Evolutionary conservation across 2,113 vertebrate species (phyloP).

Genomic region (Microtus pennsylvanicus): DNA sequence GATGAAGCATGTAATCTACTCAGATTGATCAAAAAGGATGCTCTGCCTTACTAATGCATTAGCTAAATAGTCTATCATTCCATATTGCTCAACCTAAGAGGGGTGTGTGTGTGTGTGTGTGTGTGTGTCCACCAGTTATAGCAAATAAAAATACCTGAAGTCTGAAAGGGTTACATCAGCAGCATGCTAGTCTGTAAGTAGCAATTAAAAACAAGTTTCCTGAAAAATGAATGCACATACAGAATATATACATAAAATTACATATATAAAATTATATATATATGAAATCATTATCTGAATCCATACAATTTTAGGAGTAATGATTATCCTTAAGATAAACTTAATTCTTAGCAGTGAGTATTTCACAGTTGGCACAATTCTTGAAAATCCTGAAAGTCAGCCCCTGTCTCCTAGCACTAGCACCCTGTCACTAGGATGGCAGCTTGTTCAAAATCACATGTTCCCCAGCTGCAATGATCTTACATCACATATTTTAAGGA

Average conservation of each 20-base stretch:
- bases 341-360: background rate
- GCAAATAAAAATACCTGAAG: background rate
- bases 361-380: background rate
- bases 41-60: background rate
- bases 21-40: background rate
- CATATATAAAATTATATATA: background rate
- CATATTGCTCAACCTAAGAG: background rate
- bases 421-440: background rate
- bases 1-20: background rate
- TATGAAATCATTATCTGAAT: background rate
- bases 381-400: background rate
- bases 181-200: background rate
- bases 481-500: background rate
- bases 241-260: background rate
- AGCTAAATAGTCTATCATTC: background rate
- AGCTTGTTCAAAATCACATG: background rate
- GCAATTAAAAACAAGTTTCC: background rate
- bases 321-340: background rate
- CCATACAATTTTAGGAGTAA: background rate
- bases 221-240: background rate
- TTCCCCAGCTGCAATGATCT: background rate
- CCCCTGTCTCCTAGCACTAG: background rate
- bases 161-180: background rate
- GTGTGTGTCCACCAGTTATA: background rate
- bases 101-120: too few species aligned